These are phyloP conservation scores for Eupsilia transversa DNA, from an alignment of 2,888 invertebrate genomes.

Conservation along the genomic window DNA sequence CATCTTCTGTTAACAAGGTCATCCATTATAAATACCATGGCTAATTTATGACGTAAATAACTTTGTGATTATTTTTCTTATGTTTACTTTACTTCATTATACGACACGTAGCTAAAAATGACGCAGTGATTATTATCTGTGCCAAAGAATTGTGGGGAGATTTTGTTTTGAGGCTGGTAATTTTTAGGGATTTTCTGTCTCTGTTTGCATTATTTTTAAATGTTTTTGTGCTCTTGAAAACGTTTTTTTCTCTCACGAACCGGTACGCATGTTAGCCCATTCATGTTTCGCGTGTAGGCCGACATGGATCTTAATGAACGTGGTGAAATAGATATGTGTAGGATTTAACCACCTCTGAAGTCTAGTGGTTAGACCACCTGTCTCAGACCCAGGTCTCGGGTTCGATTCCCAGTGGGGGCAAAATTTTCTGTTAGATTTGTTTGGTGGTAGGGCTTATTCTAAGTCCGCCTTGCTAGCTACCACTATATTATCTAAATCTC, in stretches of 20 bases:
- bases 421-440: no score
- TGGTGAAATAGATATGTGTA: no score
- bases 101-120: constrained; percentile 61
- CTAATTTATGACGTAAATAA: constrained; percentile 54
- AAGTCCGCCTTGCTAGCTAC: no score
- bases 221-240: background rate
- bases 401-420: no score
- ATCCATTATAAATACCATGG: constrained; percentile 49
- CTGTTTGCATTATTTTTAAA: background rate
- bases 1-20: constrained; percentile 55
- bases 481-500: no score
- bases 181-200: background rate
- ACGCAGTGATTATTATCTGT: constrained; percentile 51
- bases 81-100: constrained; percentile 50
- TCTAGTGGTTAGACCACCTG: no score
- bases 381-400: no score
- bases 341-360: no score
- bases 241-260: background rate
- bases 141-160: background rate
- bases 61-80: constrained; percentile 51
- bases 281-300: background rate
- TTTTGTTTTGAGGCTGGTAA: constrained; percentile 36
- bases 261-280: background rate
- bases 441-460: no score
- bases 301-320: background rate